Evolutionary conservation across 2,888 invertebrate genomes (phyloP).

Genomic region (Drosophila mimica): DNA sequence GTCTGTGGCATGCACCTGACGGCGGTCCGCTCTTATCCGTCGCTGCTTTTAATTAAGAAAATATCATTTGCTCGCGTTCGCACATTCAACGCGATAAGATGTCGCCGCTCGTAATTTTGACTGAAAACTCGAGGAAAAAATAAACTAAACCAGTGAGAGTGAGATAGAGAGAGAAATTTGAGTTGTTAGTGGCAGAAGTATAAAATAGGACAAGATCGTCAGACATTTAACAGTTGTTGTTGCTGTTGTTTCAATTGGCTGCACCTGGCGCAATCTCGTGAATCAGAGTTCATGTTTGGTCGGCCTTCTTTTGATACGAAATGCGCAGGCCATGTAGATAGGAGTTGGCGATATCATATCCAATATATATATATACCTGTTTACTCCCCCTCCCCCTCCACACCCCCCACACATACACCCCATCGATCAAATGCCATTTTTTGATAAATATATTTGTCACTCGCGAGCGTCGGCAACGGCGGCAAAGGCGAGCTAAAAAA

Average conservation of each 20-base stretch:
- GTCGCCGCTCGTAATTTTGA: conserved; percentile 46
- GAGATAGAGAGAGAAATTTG: conserved; percentile 16
- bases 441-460: conserved; percentile 82
- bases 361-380: conserved; percentile 56
- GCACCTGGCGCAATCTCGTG: conserved; percentile 53
- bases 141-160: background rate
- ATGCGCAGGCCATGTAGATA: conserved; percentile 61
- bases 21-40: conserved; percentile 61
- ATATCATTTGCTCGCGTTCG: conserved; percentile 64
- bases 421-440: conserved; percentile 58
- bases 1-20: conserved; percentile 53
- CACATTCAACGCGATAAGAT: conserved; percentile 62
- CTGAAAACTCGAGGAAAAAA: background rate
- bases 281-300: conserved; percentile 55
- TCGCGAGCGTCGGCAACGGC: conserved; percentile 44
- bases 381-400: conserved; percentile 10
- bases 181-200: conserved; percentile 6
- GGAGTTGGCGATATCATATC: conserved; percentile 39
- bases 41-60: conserved; percentile 75
- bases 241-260: conserved; percentile 26
- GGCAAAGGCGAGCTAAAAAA: conserved; percentile 66
- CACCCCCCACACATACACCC: background rate
- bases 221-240: conserved; percentile 27
- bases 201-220: conserved; percentile 32
- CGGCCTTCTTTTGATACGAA: conserved; percentile 57